Base-by-base conservation (phyloP, 2,888 invertebrate species). In the Myopa testacea region DNA sequence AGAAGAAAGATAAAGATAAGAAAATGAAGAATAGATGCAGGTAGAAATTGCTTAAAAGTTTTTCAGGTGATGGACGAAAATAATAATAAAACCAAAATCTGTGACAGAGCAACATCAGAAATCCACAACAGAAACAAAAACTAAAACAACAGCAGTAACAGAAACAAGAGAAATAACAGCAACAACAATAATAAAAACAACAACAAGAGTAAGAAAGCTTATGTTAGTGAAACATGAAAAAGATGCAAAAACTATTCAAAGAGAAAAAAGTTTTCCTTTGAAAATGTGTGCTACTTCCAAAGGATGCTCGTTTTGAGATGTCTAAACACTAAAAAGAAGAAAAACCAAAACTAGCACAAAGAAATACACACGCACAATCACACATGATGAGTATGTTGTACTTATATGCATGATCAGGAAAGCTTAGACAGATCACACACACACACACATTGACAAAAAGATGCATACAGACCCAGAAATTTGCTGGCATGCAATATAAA, bases 41-140 rank as follows among this genome's bases (percentile, higher is more conserved):
- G 77, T 72, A 76, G 74, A 81, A 76, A 78, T 78, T 81, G 76
- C 78, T 78, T 8, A 68, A 68, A 68, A 40, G n/a, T 68, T 68
- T 7, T 50, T 3, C 68, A 68, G 14, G 45, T 45, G 10, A 45
- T 45, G 45, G 45, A 45, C 45, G 10, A 45, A 45, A 45, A 26
- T 26, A 26, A 26, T 26, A 6, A 45, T 10, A 45, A 45, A 45
- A 45, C 3, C 10, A 45, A 45, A n/a, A 63, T 26, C 12, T 63
- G 26, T 63, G 1, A 45, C 45, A 10, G 7, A 45, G 10, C 45
- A 10, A 45, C 7, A 45, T 45, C 10, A 45, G 10, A 45, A 45
- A 45, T 10, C 45, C 7, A 45, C 26, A 26, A 26, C 26, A 26
- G 26, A 26, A 26, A 26, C 26, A 26, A 2, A 26, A 26, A 26